These are phyloP conservation scores for Tetragnatha montana DNA, from an alignment of 2,888 invertebrate species.

Conservation along the genomic window DNA sequence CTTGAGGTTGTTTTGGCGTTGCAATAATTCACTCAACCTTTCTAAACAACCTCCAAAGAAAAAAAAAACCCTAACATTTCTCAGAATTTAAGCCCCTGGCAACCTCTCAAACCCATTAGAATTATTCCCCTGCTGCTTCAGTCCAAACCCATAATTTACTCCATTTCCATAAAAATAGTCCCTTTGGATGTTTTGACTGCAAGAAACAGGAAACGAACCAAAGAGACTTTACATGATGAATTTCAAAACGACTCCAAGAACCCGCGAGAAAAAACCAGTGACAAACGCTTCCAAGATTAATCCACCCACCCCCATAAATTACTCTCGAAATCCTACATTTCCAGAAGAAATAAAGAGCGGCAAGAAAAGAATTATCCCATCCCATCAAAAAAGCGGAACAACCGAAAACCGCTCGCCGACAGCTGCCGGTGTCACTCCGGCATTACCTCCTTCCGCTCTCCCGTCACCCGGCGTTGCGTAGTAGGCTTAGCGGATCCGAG, in stretches of 20 bases:
- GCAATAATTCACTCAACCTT: no score
- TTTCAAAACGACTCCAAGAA: slow-evolving; percentile 14
- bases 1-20: no score
- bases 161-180: neutral
- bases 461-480: slow-evolving; percentile 19
- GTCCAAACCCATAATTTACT: neutral
- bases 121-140: neutral
- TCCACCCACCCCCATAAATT: slow-evolving; percentile 55
- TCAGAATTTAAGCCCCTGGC: neutral
- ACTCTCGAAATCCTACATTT: slow-evolving; percentile 42
- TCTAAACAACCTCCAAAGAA: no score
- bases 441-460: slow-evolving; percentile 40
- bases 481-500: slow-evolving; percentile 36
- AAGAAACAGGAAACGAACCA: slow-evolving; percentile 29
- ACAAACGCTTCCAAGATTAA: slow-evolving; percentile 50
- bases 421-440: slow-evolving; percentile 60
- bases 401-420: slow-evolving; percentile 19
- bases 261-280: slow-evolving; percentile 6
- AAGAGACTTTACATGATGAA: slow-evolving; percentile 4
- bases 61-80: neutral
- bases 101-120: neutral
- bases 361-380: slow-evolving; percentile 18
- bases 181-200: slow-evolving; percentile 39
- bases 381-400: slow-evolving; percentile 2
- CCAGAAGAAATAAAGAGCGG: slow-evolving; percentile 12